Base-by-base conservation (phyloP, 2,113 vertebrate species). In the Grantiella picta region DNA sequence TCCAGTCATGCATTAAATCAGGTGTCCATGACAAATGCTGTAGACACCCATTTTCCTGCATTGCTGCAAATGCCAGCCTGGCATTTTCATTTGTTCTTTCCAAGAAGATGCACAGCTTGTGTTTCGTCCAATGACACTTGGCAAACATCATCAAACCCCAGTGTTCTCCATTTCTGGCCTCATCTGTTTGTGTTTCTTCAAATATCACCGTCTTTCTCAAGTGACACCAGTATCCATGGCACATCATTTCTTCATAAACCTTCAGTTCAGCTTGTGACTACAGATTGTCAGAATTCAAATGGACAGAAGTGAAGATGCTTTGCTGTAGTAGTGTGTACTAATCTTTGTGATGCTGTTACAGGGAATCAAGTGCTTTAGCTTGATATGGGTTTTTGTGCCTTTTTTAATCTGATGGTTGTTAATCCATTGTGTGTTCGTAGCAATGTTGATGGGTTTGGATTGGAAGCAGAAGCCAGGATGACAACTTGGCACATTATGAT, bases 401-500 rank as follows among this genome's bases (percentile, higher is more conserved):
- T 60, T 60, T 38, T 77, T 38, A 44, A 65, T 83, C 81, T 59
- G 57, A 36, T n/a, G 17, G 33, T 35, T 94, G 70, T 93, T 89
- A 90, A 94, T 92, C 93, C 49, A 7, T 61, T 93, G 56, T 92
- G 56, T 90, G 50, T 97, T 97, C 97, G 66, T 97, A 99, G 99
- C 50, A 99, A 98, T 0, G 98, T 99, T 86, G 99, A 99, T 89
- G 99, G 99, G 21, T 99, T 99, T 89, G 99, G 99, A 75, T 96
- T 99, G 97, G 99, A 99, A 97, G 99, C 99, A 35, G 99, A 99
- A 98, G 99, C 99, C 76, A 98, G 99, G 84, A 99, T 99, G 99
- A 99, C 99, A 19, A 99, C 99, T 36, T 99, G 99, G 99, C 99
- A 99, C 72, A 98, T 99, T 50, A 99, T 99, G 98, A 99, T 99